phyloP scores from a whole-genome alignment of 2,888 invertebrate species.

The Aelia acuminata region DNA sequence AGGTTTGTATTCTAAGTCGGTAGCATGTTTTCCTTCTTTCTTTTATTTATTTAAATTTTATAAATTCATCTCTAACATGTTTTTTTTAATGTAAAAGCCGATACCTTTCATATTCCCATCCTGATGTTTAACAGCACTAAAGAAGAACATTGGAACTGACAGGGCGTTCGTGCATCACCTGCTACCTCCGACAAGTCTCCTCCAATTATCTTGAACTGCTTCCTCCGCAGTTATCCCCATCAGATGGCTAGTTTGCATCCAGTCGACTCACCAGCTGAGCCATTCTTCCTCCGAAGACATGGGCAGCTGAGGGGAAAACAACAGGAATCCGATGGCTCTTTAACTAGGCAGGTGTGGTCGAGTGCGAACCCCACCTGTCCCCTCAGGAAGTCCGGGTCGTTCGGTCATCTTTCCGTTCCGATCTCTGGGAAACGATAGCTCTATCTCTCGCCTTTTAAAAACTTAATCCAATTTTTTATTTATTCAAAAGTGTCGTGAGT shows the following conservation, averaged over 20 bases:
- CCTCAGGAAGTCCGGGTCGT: not conserved
- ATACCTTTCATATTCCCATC: not conserved
- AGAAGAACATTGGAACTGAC: not conserved
- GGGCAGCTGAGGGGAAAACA: not conserved
- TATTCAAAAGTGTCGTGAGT: too few relatives aligned
- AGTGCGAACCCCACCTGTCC: slow-evolving; percentile 22
- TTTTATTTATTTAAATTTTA: too few relatives aligned
- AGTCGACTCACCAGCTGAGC: not conserved
- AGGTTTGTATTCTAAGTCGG: too few relatives aligned
- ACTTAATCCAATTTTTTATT: not conserved
- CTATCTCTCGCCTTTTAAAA: not conserved
- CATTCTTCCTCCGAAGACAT: not conserved
- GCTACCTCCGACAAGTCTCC: not conserved
- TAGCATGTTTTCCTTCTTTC: too few relatives aligned
- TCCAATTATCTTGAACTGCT: not conserved
- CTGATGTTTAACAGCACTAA: not conserved
- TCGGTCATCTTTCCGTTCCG: not conserved
- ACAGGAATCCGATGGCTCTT: not conserved
- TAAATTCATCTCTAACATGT: too few relatives aligned
- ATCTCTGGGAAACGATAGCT: not conserved
- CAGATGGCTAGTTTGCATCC: not conserved
- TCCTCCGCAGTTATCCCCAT: slow-evolving; percentile 1
- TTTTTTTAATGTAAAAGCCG: too few relatives aligned
- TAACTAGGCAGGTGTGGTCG: not conserved
- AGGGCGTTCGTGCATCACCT: not conserved